Evolutionary conservation across 2,113 vertebrate species (phyloP), one percentile per base, ranked within the genome.

Genomic region (Myiagra hebetior): DNA sequence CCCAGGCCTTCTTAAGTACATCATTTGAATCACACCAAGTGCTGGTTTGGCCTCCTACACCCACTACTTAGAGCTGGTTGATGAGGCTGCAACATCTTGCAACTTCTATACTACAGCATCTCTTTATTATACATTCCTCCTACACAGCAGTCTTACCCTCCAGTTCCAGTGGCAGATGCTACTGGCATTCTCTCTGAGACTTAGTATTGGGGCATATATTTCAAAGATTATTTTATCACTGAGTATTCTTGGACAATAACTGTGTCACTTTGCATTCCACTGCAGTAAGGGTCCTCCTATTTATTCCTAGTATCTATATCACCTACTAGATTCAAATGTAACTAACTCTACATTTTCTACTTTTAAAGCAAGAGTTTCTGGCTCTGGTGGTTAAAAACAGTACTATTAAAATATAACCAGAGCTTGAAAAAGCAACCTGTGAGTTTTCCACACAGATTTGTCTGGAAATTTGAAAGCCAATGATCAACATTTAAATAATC

Each of bases 41-140:
- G 37, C 57, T 92, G 56, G 0, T 60, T 70, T 63, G 70, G 46
- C 64, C 62, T 94, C 8, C 2, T 35, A 85, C 21, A 74, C 73
- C 27, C 77, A 89, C 81, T 2, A 8, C 84, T 85, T 68, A 68
- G 56, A 92, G 62, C 56, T 64, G 41, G 47, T 10, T 92, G 44
- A 90, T 77, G 88, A 95, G 50, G 76, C 72, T 94, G 77, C 77
- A 92, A 87, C 73, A 94, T 68, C 84, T 83, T 91, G 76, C 77
- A 85, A 56, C 78, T 94, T 85, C 84, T 52, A 5, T 60, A 49
- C 60, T 37, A 81, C 0, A 0, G 33, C 47, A 67, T 37, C 31
- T 75, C 91, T 84, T 70, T 14, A 82, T 92, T 91, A 95, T 50
- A 78, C 62, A 89, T 94, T 95, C 93, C 93, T 92, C 87, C 96